Percentiles rank a stretch among this genome's conserved stretches.
phyloP scores from a whole-genome alignment of 2,797 vertebrate species.

The Anniella stebbinsi region DNA sequence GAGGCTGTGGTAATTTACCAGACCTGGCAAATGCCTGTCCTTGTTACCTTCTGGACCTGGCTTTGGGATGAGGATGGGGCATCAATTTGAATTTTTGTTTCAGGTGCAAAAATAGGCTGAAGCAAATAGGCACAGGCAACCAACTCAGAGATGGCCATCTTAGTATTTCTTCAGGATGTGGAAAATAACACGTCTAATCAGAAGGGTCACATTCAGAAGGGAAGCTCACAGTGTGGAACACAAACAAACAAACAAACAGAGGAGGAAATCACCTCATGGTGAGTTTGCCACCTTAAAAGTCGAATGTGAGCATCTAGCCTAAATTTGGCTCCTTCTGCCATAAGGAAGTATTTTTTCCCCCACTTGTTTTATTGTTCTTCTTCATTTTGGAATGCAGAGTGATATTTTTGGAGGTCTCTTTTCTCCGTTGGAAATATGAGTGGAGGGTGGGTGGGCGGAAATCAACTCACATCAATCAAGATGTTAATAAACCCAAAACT shows the following conservation, averaged over 20 bases:
- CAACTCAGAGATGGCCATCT: background rate
- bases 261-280: background rate
- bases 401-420: background rate
- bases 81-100: background rate
- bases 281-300: background rate
- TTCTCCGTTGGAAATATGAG: background rate
- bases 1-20: no score
- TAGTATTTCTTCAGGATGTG: background rate
- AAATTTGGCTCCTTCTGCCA: background rate
- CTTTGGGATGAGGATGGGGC: background rate
- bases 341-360: slow-evolving; percentile 37
- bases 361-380: background rate
- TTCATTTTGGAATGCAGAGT: slow-evolving; percentile 30
- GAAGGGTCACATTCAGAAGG: background rate
- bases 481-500: slow-evolving; percentile 22
- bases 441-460: background rate
- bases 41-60: background rate
- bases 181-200: background rate
- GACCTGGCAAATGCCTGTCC: background rate
- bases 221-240: background rate
- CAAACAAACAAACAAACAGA: no score
- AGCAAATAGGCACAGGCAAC: background rate
- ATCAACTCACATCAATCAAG: background rate
- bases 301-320: background rate
- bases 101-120: background rate